Conservation (phyloP, 2,797 vertebrate genomes). For the Falco cherrug region DNA sequence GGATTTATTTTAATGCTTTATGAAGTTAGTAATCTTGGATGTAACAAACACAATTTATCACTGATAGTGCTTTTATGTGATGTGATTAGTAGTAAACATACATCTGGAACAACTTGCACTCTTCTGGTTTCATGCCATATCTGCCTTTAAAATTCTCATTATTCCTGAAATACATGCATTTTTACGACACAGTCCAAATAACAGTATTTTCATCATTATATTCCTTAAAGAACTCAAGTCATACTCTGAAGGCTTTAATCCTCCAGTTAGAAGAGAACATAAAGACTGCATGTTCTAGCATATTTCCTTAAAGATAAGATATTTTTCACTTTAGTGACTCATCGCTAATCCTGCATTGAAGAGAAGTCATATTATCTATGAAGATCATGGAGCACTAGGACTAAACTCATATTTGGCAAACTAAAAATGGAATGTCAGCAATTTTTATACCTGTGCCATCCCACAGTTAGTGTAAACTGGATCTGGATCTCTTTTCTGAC, state of each 20-base stretch:
- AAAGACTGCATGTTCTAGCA: constrained; percentile 33
- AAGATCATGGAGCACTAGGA: neutral
- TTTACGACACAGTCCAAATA: constrained; percentile 37
- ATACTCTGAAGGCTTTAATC: constrained; percentile 58
- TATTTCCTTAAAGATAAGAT: constrained; percentile 45
- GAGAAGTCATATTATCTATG: neutral
- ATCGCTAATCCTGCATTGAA: constrained; percentile 36
- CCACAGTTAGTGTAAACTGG: neutral
- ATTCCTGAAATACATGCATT: constrained; percentile 15
- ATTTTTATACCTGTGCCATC: constrained; percentile 28
- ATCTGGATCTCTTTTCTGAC: neutral
- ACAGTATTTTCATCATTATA: constrained; percentile 48
- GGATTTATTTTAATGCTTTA: constrained; percentile 4
- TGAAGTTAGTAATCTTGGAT: constrained; percentile 15
- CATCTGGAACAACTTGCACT: constrained; percentile 42
- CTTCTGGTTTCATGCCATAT: constrained; percentile 19
- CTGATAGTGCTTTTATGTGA: constrained; percentile 32
- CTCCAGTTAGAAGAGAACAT: constrained; percentile 46
- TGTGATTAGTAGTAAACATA: constrained; percentile 26
- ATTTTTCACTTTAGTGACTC: constrained; percentile 30
- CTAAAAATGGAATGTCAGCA: constrained; percentile 44
- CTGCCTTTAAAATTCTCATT: constrained; percentile 51
- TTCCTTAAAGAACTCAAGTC: constrained; percentile 43
- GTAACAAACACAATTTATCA: constrained; percentile 28
- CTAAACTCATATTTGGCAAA: constrained; percentile 63